phyloP scores from a whole-genome alignment of 2,888 invertebrate genomes.

The Hesperia comma region DNA sequence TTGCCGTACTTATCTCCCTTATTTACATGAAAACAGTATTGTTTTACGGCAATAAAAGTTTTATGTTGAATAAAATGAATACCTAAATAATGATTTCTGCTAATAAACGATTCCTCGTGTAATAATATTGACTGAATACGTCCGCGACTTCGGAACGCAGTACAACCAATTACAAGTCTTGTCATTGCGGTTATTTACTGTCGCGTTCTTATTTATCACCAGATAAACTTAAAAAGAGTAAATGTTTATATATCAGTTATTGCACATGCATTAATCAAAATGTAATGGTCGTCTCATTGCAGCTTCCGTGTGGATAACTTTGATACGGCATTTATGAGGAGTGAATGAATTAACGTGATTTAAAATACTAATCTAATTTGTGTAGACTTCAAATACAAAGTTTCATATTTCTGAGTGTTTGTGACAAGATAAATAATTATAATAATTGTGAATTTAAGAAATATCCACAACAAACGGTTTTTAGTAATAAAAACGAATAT shows the following conservation, averaged over 20 bases:
- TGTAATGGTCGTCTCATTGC: too few species aligned
- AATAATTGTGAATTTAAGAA: too few species aligned
- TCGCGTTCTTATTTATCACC: constrained; percentile 64
- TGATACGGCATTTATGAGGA: too few species aligned
- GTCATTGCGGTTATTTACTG: constrained; percentile 73
- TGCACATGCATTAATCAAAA: too few species aligned
- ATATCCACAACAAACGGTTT: too few species aligned
- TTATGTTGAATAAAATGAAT: constrained; percentile 21
- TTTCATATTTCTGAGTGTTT: too few species aligned
- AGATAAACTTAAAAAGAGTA: constrained; percentile 56
- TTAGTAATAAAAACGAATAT: too few species aligned
- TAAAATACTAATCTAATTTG: too few species aligned
- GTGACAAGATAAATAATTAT: too few species aligned
- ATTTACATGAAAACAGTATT: neutral
- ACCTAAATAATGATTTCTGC: constrained; percentile 12
- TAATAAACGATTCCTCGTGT: constrained; percentile 50
- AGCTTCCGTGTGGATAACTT: too few species aligned
- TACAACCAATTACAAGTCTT: constrained; percentile 68
- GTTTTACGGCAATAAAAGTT: constrained; percentile 6
- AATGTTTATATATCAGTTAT: constrained; percentile 44
- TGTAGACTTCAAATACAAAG: too few species aligned
- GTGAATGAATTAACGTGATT: too few species aligned
- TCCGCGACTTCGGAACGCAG: constrained; percentile 62
- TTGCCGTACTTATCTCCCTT: neutral
- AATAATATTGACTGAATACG: constrained; percentile 46